phyloP scores from a whole-genome alignment of 2,888 invertebrate genomes.

The Tribolium freemani region DNA sequence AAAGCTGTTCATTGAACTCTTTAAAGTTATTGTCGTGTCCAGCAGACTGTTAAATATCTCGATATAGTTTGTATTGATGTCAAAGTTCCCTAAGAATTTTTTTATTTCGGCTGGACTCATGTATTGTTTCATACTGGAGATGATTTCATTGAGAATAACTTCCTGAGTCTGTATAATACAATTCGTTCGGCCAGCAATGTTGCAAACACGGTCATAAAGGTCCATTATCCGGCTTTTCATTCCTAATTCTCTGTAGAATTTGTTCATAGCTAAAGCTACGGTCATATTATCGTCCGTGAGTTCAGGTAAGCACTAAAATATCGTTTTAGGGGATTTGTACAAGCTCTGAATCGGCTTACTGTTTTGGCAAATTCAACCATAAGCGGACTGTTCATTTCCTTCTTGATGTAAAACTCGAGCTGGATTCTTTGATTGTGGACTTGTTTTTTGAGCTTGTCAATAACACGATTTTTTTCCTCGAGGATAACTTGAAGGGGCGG shows the following conservation, averaged over 20 bases:
- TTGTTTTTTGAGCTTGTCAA: conserved; percentile 56
- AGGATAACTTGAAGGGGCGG: conserved; percentile 47
- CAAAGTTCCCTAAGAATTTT: conserved; percentile 47
- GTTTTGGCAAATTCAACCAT: conserved; percentile 56
- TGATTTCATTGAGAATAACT: conserved; percentile 53
- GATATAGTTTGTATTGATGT: conserved; percentile 48
- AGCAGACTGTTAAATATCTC: conserved; percentile 56
- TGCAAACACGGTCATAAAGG: conserved; percentile 54
- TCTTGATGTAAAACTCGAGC: conserved; percentile 59
- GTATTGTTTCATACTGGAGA: conserved; percentile 51
- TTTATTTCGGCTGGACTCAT: conserved; percentile 45
- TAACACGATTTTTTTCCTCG: conserved; percentile 60
- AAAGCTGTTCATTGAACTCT: conserved; percentile 55
- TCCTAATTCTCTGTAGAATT: conserved; percentile 57
- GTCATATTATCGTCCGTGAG: conserved; percentile 57
- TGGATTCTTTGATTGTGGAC: conserved; percentile 61
- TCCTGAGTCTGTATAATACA: conserved; percentile 51
- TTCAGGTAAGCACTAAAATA: conserved; percentile 55
- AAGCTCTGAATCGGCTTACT: conserved; percentile 46
- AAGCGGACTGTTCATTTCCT: conserved; percentile 50
- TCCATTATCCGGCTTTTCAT: conserved; percentile 55
- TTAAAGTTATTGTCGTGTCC: conserved; percentile 51
- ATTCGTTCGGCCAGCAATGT: conserved; percentile 44
- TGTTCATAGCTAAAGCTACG: conserved; percentile 57
- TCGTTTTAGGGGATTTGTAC: not conserved